These are phyloP conservation scores for Oophaga pumilio DNA, from an alignment of 2,113 vertebrate genomes.

Conservation along the genomic window DNA sequence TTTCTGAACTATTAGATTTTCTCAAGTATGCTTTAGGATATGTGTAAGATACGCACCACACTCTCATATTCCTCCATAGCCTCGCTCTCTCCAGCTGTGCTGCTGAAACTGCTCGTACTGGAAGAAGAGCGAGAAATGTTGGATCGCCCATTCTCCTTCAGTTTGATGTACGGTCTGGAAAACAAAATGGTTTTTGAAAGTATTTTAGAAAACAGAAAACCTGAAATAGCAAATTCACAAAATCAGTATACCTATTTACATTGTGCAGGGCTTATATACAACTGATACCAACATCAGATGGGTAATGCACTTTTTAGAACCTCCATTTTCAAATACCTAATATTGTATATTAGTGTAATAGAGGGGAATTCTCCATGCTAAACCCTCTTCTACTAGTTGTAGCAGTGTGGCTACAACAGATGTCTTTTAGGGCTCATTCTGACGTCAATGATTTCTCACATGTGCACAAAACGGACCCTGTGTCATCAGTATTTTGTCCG, in stretches of 20 bases:
- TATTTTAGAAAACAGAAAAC: background rate
- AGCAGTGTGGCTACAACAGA: too few species aligned
- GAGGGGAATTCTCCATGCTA: too few species aligned
- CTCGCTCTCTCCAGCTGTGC: conserved; percentile 85
- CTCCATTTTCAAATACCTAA: too few species aligned
- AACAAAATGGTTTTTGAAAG: background rate
- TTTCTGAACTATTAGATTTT: background rate
- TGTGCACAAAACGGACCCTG: too few species aligned
- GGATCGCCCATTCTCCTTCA: conserved; percentile 84
- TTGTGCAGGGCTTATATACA: background rate
- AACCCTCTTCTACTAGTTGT: too few species aligned
- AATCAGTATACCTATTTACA: background rate
- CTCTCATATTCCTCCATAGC: conserved; percentile 83
- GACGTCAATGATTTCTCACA: too few species aligned
- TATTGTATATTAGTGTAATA: too few species aligned
- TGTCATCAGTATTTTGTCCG: too few species aligned
- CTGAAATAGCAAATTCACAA: background rate
- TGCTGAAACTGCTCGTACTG: conserved; percentile 88
- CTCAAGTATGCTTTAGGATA: background rate
- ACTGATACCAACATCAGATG: too few species aligned
- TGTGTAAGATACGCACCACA: conserved; percentile 70
- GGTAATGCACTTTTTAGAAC: too few species aligned
- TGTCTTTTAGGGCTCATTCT: too few species aligned
- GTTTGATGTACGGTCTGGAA: conserved; percentile 77
- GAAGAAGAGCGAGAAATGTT: conserved; percentile 93